phyloP scores from a whole-genome alignment of 1,140 invertebrate genomes.

The Pollicipes pollicipes region DNA sequence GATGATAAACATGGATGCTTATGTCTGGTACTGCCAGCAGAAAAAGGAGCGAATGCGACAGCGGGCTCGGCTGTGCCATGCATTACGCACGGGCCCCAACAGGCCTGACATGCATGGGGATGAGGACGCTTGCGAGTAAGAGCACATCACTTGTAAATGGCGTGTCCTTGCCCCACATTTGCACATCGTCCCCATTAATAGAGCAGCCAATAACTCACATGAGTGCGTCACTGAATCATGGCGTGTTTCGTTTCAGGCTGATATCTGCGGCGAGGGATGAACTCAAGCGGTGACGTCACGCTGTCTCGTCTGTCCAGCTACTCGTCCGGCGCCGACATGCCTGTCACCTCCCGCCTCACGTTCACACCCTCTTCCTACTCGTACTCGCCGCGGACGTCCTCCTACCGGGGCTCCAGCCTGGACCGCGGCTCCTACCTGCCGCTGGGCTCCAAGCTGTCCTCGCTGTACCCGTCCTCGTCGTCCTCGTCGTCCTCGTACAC shows the following conservation, averaged over 20 bases:
- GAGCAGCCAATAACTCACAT: too few relatives aligned
- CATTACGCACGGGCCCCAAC: too few relatives aligned
- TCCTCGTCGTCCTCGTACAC: background rate
- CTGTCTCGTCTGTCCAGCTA: background rate
- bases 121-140: too few relatives aligned
- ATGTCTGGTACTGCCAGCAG: too few relatives aligned
- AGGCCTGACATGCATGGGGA: too few relatives aligned
- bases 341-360: background rate
- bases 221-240: too few relatives aligned
- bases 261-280: background rate
- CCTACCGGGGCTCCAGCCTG: background rate
- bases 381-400: background rate
- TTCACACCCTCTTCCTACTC: background rate
- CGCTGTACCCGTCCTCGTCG: background rate
- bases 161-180: too few relatives aligned
- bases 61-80: too few relatives aligned
- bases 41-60: too few relatives aligned
- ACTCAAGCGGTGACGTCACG: background rate
- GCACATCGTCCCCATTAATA: too few relatives aligned
- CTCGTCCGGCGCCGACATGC: background rate
- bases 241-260: background rate
- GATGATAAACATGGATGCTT: too few relatives aligned
- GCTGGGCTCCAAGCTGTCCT: background rate
- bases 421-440: background rate
- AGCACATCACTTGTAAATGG: too few relatives aligned